phyloP scores from a whole-genome alignment of 1,140 invertebrate species.

The Hylaeus anthracinus region DNA sequence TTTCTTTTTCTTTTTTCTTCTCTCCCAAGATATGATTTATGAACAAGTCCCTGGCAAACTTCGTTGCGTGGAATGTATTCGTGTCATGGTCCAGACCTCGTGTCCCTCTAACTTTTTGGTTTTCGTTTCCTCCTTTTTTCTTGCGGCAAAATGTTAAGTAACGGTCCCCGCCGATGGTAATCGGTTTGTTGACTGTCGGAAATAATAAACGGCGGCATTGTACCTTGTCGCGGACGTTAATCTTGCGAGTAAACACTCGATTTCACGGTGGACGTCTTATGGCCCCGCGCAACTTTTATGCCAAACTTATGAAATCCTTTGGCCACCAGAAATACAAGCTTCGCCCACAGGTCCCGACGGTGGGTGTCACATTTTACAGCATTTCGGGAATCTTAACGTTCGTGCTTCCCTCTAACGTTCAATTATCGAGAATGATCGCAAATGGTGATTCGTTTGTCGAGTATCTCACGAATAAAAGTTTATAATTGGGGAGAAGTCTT shows the following conservation, averaged over 20 bases:
- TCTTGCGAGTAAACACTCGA: conserved; percentile 49
- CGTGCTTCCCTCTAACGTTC: not conserved
- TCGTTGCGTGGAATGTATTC: conserved; percentile 50
- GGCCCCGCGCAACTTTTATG: conserved; percentile 27
- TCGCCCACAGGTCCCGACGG: not conserved
- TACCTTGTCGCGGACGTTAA: conserved; percentile 48
- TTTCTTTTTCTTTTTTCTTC: conserved; percentile 26
- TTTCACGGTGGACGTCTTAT: conserved; percentile 24
- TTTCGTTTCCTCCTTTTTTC: conserved; percentile 19
- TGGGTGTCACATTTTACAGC: conserved; percentile 1
- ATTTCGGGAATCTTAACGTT: not conserved
- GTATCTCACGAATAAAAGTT: too few species aligned
- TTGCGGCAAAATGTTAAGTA: conserved; percentile 54
- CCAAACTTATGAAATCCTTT: conserved; percentile 41
- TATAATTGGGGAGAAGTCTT: too few species aligned
- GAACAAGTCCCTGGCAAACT: conserved; percentile 53
- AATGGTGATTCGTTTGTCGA: not conserved
- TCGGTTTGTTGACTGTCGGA: conserved; percentile 52
- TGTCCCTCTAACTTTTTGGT: conserved; percentile 37
- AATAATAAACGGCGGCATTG: conserved; percentile 59
- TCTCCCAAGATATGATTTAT: conserved; percentile 53
- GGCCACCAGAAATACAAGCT: not conserved
- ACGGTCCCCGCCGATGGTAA: conserved; percentile 44
- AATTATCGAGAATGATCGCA: not conserved
- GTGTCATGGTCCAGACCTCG: conserved; percentile 49